Base-by-base conservation (phyloP, 2,113 vertebrate genomes). In the Nettapus auritus region DNA sequence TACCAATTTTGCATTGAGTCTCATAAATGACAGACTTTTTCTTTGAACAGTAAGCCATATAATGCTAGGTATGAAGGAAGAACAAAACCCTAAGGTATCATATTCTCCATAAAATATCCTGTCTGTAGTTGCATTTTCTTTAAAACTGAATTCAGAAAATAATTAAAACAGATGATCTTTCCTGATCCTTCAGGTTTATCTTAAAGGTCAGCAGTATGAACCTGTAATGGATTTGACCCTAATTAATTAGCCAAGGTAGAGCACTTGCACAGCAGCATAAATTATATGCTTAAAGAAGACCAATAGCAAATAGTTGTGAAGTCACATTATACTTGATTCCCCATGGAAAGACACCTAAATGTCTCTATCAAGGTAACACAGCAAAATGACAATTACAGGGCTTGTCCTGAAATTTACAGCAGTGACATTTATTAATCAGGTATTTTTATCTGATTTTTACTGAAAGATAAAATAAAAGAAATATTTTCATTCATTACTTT, bases 171-270 rank as follows among this genome's bases (percentile, higher is more conserved):
- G 50, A 70, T 75, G 1, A 81, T 87, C 76, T 88, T 90, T 70
- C 76, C 33, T 56, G 23, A 71, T 68, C 63, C 66, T 83, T 83
- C 42, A 71, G 53, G n/a, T 75, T 92, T 88, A 71, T 57, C 79
- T 83, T 86, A 93, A 86, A 96, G 82, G 80, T 94, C 67, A 93
- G 52, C 13, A 26, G 20, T 13, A 56, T 44, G 33, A 86, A 86
- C 22, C 28, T 85, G 31, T 79, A 85, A 92, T 59, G 40, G 25
- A 15, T 86, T 89, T 91, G 59, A 94, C 64, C 60, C 75, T 86
- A 89, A 93, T 88, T 96, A 93, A 96, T 90, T 94, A 92, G 56
- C 16, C 15, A 68, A 80, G 38, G 34, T 42, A 80, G 38, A 88
- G 23, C 22, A 86, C 22, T 81, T 91, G 33, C 2, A 1, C 56